These are phyloP conservation scores for Zapornia atra DNA, from an alignment of 2,113 vertebrate genomes.

Conservation along the genomic window DNA sequence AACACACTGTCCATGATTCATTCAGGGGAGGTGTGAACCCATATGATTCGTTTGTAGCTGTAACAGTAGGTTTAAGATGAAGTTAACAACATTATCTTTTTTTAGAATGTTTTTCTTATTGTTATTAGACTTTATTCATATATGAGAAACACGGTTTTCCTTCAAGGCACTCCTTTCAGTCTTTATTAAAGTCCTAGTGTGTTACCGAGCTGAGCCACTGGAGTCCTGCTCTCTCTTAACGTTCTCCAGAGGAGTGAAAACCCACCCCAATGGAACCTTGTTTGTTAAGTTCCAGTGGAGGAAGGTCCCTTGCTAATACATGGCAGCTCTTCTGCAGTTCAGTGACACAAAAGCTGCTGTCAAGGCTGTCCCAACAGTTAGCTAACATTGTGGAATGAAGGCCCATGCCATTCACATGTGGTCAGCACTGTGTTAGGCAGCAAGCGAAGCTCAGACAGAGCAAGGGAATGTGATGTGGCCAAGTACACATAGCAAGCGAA, in stretches of 20 bases:
- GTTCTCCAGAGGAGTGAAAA: background rate
- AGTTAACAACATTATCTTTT: background rate
- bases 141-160: background rate
- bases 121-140: background rate
- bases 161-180: background rate
- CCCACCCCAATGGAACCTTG: rapidly evolving
- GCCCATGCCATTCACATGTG: rapidly evolving
- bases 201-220: background rate
- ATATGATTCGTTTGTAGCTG: rapidly evolving
- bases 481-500: background rate
- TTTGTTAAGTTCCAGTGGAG: background rate
- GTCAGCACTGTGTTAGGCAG: rapidly evolving
- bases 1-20: background rate
- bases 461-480: rapidly evolving
- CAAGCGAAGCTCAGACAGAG: background rate
- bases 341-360: background rate
- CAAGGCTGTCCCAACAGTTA: background rate
- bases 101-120: background rate
- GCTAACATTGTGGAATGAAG: background rate
- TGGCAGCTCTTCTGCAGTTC: background rate
- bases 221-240: background rate
- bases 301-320: background rate
- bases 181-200: background rate
- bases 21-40: background rate
- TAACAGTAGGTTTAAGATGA: background rate